Evolutionary conservation across 2,888 invertebrate species (phyloP), one percentile per base, ranked within the genome.

Genomic region (Chalcis sispes): DNA sequence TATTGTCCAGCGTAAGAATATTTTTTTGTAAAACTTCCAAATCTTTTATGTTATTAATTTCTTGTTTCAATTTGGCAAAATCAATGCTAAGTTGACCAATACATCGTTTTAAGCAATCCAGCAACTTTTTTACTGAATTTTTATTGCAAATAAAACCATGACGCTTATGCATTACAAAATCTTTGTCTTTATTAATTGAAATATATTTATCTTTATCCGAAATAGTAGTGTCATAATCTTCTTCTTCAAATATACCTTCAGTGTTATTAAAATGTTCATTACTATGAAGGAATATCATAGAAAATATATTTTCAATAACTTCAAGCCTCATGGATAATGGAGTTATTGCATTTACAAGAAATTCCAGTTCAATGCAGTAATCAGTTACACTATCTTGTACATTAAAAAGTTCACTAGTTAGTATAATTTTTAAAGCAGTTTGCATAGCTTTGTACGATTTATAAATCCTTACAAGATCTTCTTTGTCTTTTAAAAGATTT

Each of bases 281-380:
- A 80, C 91, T 90, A 79, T 92, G 91, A 61, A 94, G 83, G 86
- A 94, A 94, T 48, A 95, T 89, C 80, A 95, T 90, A 0, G 93
- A 91, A 86, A 94, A 95, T 79, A 95, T 91, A 86, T 94, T 92
- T 86, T 95, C 94, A 71, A 95, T 90, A 0, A 94, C 90, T 89
- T 94, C 93, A 0, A 91, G 32, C 72, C 85, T 80, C 25, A 84
- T 54, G 52, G 72, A 64, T 7, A 87, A 67, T 0, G 86, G 84
- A 56, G 79, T 77, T 36, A 87, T 77, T 5, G 77, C 72, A 46
- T 82, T 79, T 4, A 86, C 36, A 3, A 81, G 67, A 59, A 73
- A 76, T 67, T 81, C 79, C 82, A 86, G 82, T 13, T 85, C 80
- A 2, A 59, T 48, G 25, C 82, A 84, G 36, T 81, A 69, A 13